phyloP scores from a whole-genome alignment of 2,888 invertebrate genomes.

The Chrysolina oricalcia region DNA sequence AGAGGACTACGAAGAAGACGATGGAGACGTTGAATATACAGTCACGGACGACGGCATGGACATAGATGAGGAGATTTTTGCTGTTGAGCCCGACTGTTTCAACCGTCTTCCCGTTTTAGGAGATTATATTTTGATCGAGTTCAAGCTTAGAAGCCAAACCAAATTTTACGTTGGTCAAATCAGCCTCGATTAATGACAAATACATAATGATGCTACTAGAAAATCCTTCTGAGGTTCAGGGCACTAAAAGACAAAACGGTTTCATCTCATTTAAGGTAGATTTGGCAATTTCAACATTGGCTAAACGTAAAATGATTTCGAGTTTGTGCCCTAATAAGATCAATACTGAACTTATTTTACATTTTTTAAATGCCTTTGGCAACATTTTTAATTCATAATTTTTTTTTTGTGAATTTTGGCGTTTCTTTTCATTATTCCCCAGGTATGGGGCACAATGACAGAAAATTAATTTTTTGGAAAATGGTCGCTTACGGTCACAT shows the following conservation, averaged over 20 bases:
- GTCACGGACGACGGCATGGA: slow-evolving; percentile 24
- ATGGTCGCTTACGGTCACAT: no score
- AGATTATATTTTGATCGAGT: slow-evolving; percentile 28
- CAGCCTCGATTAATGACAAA: not conserved
- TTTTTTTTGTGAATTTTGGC: not conserved
- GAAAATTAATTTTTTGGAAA: no score
- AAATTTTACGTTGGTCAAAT: slow-evolving; percentile 25
- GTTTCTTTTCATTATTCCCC: not conserved
- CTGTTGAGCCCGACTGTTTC: slow-evolving; percentile 7
- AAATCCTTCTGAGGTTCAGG: not conserved
- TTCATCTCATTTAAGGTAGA: not conserved
- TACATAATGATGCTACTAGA: not conserved
- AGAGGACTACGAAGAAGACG: not conserved
- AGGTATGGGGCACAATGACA: no score
- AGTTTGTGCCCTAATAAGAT: no score
- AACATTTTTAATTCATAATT: not conserved
- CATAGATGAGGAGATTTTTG: no score
- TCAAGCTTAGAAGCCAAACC: slow-evolving; percentile 19
- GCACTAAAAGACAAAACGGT: not conserved
- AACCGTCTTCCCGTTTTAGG: slow-evolving; percentile 14
- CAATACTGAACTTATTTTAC: not conserved
- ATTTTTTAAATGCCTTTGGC: not conserved
- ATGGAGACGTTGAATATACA: not conserved
- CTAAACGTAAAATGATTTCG: not conserved
- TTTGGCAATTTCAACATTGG: not conserved